Base-by-base conservation (phyloP, 2,888 invertebrate species). In the Ischnus inquisitorius region DNA sequence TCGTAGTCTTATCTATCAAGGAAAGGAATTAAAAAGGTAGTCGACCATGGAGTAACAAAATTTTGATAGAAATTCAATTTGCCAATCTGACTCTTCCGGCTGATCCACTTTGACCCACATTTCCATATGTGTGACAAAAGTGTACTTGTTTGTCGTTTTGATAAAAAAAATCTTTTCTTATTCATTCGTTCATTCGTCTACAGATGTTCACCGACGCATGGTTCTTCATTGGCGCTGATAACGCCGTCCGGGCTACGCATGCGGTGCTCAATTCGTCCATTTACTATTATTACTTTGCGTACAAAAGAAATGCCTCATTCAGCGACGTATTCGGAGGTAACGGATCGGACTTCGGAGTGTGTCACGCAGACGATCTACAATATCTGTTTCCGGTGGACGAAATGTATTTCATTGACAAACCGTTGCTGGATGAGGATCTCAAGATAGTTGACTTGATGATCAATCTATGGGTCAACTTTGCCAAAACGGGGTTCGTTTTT, bases 361-460 rank as follows among this genome's bases (percentile, higher is more conserved):
- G 96, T 72, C 97, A 98, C 91, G 97, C 97, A 0, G 97, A 98
- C 89, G 98, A 98, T 85, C 93, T 98, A 71, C 97, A 97, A 91
- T 96, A 97, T 91, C 92, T 98, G 5, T 98, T 98, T 91, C 96
- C 97, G 0, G 95, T 97, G 67, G 95, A 94, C 0, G 95, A 95
- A 81, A 92, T 92, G 51, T 90, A 95, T 5, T 97, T 97, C 89
- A 94, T 95, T 0, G 94, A 95, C 41, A 94, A 95, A 1, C 93
- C 95, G 8, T 34, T 34, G 6, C 93, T 95, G 3, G 95, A 95
- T 0, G 93, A 95, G 76, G 97, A 97, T 89, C 90, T 94, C 12
- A 93, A 94, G 88, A 94, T 97, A 16, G 95, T 96, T 6, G 94
- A 96, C 84, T 91, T 95, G 3, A 92, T 97, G 76, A 94, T 96